phyloP scores from a whole-genome alignment of 2,888 invertebrate genomes.

The Trachelus tabidus region DNA sequence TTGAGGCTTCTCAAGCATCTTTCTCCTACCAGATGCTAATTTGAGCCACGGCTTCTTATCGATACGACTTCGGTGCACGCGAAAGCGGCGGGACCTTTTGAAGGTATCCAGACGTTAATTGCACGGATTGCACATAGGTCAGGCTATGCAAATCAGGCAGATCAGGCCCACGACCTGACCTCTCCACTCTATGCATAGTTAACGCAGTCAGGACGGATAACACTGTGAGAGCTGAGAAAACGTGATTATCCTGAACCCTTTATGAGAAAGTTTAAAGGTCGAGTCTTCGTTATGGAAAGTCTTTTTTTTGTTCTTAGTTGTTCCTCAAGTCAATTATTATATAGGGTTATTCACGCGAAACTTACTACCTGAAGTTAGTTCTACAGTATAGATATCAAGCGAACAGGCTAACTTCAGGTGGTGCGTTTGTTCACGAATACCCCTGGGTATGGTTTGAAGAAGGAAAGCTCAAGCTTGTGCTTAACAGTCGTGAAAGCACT shows the following conservation, averaged over 20 bases:
- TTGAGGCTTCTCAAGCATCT: not conserved
- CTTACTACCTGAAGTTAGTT: not conserved
- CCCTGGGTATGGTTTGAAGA: not conserved
- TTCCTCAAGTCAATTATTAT: not conserved
- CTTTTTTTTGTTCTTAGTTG: not conserved
- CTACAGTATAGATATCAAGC: not conserved
- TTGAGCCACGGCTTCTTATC: not conserved
- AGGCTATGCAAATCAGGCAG: not conserved
- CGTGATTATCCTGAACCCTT: not conserved
- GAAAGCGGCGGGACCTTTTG: not conserved
- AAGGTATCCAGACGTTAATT: not conserved
- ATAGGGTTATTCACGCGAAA: not conserved
- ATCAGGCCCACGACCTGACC: not conserved
- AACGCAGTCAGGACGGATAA: not conserved
- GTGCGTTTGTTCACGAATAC: not conserved
- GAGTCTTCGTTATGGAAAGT: not conserved
- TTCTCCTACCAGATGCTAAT: not conserved
- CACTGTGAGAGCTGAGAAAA: not conserved
- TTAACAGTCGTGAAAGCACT: not conserved
- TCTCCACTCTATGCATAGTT: not conserved
- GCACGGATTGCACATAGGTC: not conserved
- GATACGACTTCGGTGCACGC: not conserved
- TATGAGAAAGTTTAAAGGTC: not conserved
- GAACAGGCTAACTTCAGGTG: not conserved
- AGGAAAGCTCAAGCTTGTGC: not conserved